Evolutionary conservation across 1,140 invertebrate species (phyloP).

Genomic region (Lepidurus apus): DNA sequence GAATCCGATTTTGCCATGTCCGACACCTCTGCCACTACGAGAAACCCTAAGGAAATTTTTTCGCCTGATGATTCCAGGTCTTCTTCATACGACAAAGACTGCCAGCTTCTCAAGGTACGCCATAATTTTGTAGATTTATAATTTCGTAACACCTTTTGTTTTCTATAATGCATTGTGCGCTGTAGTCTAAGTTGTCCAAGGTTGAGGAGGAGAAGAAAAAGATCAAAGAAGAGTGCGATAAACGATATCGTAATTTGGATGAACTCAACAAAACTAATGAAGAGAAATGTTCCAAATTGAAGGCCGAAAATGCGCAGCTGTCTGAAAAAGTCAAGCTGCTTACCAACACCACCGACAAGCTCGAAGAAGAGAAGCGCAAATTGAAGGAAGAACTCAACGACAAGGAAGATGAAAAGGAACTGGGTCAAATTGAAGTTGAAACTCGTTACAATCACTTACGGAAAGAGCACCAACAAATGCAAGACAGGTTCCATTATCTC

Average conservation of each 20-base stretch:
- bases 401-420: neutral
- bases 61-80: neutral
- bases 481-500: conserved; percentile 4
- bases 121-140: neutral
- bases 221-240: neutral
- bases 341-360: neutral
- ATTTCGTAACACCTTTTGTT: neutral
- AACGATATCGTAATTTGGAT: neutral
- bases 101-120: neutral
- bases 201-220: neutral
- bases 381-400: neutral
- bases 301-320: neutral
- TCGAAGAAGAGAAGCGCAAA: neutral
- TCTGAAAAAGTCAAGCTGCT: neutral
- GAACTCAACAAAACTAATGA: neutral
- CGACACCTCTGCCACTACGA: neutral
- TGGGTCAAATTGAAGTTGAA: conserved; percentile 3
- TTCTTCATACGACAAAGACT: neutral
- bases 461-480: neutral
- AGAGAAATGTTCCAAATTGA: neutral
- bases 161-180: neutral
- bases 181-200: neutral
- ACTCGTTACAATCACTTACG: neutral
- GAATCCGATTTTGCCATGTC: neutral
- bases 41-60: neutral